Percentiles rank a stretch among this genome's conserved stretches.
Conservation (phyloP, 1,140 invertebrate species). For the Drosophila lowei region DNA sequence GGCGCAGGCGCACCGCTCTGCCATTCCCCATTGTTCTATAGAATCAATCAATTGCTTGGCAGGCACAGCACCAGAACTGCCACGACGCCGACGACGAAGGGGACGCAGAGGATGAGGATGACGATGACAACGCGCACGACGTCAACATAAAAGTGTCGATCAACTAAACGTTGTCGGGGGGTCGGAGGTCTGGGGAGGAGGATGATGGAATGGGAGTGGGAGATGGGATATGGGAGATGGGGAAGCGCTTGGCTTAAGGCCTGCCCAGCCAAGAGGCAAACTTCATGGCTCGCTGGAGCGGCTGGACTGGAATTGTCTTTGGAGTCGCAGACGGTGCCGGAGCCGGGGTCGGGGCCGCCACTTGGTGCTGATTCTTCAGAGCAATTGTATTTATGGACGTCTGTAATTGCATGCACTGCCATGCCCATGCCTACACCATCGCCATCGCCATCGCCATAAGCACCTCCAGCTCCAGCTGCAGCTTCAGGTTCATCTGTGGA, state of each 20-base stretch:
- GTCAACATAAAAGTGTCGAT: constrained; percentile 81
- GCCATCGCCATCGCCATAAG: constrained; percentile 8
- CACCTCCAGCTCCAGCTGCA: constrained; percentile 11
- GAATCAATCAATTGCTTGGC: constrained; percentile 77
- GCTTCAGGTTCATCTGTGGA: not conserved
- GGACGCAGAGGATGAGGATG: constrained; percentile 48
- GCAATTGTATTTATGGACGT: constrained; percentile 70
- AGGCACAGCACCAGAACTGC: constrained; percentile 76
- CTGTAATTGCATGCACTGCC: constrained; percentile 76
- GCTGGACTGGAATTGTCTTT: constrained; percentile 26
- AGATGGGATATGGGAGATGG: constrained; percentile 7
- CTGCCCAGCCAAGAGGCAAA: constrained; percentile 68
- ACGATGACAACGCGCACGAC: constrained; percentile 79
- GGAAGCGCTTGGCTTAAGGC: constrained; percentile 22
- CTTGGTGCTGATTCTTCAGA: constrained; percentile 60
- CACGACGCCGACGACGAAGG: constrained; percentile 31
- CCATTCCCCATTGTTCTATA: constrained; percentile 70
- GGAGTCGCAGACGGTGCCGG: not conserved
- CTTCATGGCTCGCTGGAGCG: constrained; percentile 69
- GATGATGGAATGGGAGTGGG: constrained; percentile 5
- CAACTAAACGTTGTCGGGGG: constrained; percentile 77
- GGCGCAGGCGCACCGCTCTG: constrained; percentile 38
- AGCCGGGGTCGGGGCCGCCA: not conserved
- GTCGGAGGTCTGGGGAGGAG: constrained; percentile 6
- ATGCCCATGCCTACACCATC: not conserved